Base-by-base conservation (phyloP, 1,140 invertebrate species). In the Conus betulinus region DNA sequence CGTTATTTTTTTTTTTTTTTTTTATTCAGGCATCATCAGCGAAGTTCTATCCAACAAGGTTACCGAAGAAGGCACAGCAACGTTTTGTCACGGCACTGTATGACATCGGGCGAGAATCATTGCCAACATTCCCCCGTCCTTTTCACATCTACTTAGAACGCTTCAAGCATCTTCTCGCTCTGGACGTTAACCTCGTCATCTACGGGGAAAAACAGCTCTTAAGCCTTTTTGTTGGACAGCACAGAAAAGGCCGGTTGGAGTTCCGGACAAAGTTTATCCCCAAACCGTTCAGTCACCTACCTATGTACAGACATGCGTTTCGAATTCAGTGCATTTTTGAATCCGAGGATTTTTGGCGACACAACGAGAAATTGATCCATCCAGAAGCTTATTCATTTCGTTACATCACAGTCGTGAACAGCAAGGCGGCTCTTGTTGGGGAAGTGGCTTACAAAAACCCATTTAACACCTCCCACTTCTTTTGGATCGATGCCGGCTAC, bases 401-500 rank as follows among this genome's bases (percentile, higher is more conserved):
- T 17, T 92, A 92, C 84, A 83, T 91, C 60, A 76, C 91, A 6
- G 82, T 91, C 3, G 88, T 91, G 88, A 91, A 92, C 84, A 91
- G 89, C 84, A 92, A 91, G 67, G 39, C 89, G n/a, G 88, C 90
- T 0, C 88, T 92, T 51, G 60, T 92, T 79, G 76, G 86, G 10
- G 51, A 89, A 17, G 90, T 87, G 4, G 84, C 81, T 4, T 23
- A 51, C 7, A 17, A 17, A 17, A 91, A 91, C 76, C 88, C 78
- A 8, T 92, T 92, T 78, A 84, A 86, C 15, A 90, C 74, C 17
- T 67, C 86, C 1, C 89, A 91, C 89, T 90, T 91, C 87, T 91
- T 91, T 81, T 91, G 91, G 91, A 90, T 92, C n/a, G 91, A 92
- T 82, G 85, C 87, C 3, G 91, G 91, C 17, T 92, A 92, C 86